These are phyloP conservation scores for Dunckerocampus dactyliophorus DNA, from an alignment of 2,113 vertebrate genomes.

Conservation along the genomic window DNA sequence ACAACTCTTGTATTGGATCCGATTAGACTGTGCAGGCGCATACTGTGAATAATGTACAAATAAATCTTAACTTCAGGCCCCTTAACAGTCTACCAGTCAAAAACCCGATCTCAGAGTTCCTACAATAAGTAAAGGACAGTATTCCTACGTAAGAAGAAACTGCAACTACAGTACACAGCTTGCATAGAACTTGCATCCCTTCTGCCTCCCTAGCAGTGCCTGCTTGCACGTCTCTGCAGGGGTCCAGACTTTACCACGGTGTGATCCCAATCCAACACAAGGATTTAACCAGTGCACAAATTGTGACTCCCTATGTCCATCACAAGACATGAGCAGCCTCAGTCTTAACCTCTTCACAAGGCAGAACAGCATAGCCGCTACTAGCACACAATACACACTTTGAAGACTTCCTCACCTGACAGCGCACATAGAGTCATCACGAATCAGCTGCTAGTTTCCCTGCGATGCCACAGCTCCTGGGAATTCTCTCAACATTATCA, in stretches of 20 bases:
- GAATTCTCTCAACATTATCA: slow-evolving; percentile 29
- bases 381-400: slow-evolving; percentile 4
- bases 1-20: not conserved
- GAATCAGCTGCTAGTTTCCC: slow-evolving; percentile 28
- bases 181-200: not conserved
- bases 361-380: not conserved
- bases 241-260: slow-evolving; percentile 29
- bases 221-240: slow-evolving; percentile 11
- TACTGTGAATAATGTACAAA: not conserved
- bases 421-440: slow-evolving; percentile 35
- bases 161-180: slow-evolving; percentile 31
- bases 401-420: slow-evolving; percentile 38
- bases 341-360: slow-evolving; percentile 1
- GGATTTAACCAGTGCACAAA: slow-evolving; percentile 15
- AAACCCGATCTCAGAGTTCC: too few relatives aligned
- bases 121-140: too few relatives aligned
- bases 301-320: not conserved
- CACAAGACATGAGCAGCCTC: slow-evolving; percentile 11
- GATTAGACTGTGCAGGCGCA: not conserved
- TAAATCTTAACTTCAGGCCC: not conserved
- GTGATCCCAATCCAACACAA: slow-evolving; percentile 39
- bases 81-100: too few relatives aligned
- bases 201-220: slow-evolving; percentile 8
- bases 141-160: slow-evolving; percentile 1
- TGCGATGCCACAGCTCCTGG: slow-evolving; percentile 23